Percentiles rank a stretch among this genome's conserved stretches.
These are phyloP conservation scores for Synergus itoensis DNA, from an alignment of 2,888 invertebrate species.

Conservation along the genomic window DNA sequence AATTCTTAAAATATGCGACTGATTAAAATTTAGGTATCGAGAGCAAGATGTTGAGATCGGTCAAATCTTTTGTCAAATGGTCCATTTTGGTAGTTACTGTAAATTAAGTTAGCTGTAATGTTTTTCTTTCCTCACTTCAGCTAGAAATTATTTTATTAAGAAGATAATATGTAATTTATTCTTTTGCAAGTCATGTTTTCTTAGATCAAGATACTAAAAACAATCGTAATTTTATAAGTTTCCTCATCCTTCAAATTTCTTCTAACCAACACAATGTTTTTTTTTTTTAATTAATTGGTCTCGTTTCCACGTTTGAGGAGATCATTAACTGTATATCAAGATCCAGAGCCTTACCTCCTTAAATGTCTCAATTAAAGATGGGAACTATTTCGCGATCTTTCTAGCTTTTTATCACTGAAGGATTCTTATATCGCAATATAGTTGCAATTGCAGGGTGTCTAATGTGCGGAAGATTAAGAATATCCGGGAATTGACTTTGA, in stretches of 20 bases:
- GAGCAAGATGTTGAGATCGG: background rate
- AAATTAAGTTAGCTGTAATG: too few relatives aligned
- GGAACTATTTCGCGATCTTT: slow-evolving; percentile 29
- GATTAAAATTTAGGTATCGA: background rate
- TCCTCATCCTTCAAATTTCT: background rate
- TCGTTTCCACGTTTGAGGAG: slow-evolving; percentile 21
- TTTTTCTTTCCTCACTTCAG: too few relatives aligned
- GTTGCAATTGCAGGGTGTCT: background rate
- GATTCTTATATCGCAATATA: background rate
- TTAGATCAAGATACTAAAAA: too few relatives aligned
- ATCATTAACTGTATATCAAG: slow-evolving; percentile 7
- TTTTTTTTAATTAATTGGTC: slow-evolving; percentile 25
- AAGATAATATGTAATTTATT: too few relatives aligned
- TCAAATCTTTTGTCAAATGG: background rate
- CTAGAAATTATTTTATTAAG: too few relatives aligned
- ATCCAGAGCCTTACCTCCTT: background rate
- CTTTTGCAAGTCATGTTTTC: too few relatives aligned
- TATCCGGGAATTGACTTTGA: too few relatives aligned
- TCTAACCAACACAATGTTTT: background rate
- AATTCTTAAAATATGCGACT: background rate
- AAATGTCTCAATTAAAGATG: slow-evolving; percentile 29
- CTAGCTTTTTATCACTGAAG: slow-evolving; percentile 2
- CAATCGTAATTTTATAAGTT: too few relatives aligned
- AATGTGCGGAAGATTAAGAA: too few relatives aligned
- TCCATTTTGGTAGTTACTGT: background rate